Base-by-base conservation (phyloP, 2,888 invertebrate genomes). In the Alviniconcha strummeri region DNA sequence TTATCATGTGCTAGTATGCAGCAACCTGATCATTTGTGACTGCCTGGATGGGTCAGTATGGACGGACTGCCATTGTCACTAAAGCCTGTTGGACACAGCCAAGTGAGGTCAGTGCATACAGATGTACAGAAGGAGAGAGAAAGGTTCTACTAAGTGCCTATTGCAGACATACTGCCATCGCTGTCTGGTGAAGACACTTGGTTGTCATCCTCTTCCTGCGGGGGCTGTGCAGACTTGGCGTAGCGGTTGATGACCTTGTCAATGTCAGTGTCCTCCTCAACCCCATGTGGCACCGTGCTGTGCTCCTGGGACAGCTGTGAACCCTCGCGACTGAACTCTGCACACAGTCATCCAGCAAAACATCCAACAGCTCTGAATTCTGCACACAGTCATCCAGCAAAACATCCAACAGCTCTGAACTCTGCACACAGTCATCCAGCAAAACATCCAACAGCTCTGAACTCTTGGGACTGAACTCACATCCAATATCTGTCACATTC, bases 151-250 rank as follows among this genome's bases (percentile, higher is more conserved):
- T 36, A 36, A 36, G 36, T 36, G 36, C 36, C 36, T 36, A 36
- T 36, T 36, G 36, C 36, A 36, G 5, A 82, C 87, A 80, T 76
- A 87, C 90, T 88, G 64, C 88, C 88, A 69, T 91, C 91, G 84
- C 90, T 90, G 57, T 92, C 92, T 6, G 91, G 91, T 6, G 92
- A 92, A 52, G 92, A 92, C 5, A 88, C 87, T 36, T 86, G 86
- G n/a, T 85, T 86, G 57, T 91, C 90, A 17, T 89, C 89, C 36
- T 88, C 88, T 8, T 86, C 83, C 17, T 84, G 82, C 81, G 86
- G 80, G 75, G 85, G 80, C 83, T 86, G 69, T 55, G 85, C 84
- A 57, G 84, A 56, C 74, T 86, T 86, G 71, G 80, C 85, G 84
- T 90, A 92, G 82, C 89, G 89, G 74, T 88, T 89, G 81, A 91